Evolutionary conservation across 2,888 invertebrate species (phyloP), one percentile per base, ranked within the genome.

Genomic region (Thelaira solivaga): DNA sequence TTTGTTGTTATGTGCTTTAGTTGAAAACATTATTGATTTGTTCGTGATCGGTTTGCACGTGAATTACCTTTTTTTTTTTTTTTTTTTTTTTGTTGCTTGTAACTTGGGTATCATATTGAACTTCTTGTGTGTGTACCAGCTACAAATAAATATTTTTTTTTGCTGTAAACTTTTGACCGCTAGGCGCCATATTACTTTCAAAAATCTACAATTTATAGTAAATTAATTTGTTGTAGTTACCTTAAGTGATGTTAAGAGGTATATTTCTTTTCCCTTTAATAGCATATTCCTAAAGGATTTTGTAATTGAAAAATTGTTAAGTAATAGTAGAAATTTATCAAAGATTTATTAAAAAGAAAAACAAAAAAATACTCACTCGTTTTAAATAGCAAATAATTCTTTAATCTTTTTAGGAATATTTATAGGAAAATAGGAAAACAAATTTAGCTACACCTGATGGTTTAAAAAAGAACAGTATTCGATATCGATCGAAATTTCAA

Each of bases 121-220:
- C 29, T 29, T 55, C 29, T 43, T 43, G 24, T 36, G 11, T 2
- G 29, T 62, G 49, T 36, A 31, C 13, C 59, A 18, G 16, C 20
- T 65, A 39, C 4, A n/a, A 34, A 41, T 16, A 31, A 10, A 31
- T 16, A 26, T 16, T 47, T 29, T 34, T 41, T 22, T 49, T 59
- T 69, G 61, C 71, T 55, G 68, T 62, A 51, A 74, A 61, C 74
- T 71, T 74, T 69, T 76, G 80, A 73, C 77, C 76, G 85, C 87
- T 86, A 86, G 87, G 87, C 86, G 86, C 87, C 87, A 82, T 84
- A 80, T 77, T 80, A 81, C 81, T 80, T 81, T 79, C 80, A 65
- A 80, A 72, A 80, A 72, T 79, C 77, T 68, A 79, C 65, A 76
- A 77, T 79, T 79, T 81, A 69, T 74, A 74, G 74, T 53, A 74